Evolutionary conservation across 2,797 vertebrate species (phyloP).

Genomic region (Smutsia gigantea): DNA sequence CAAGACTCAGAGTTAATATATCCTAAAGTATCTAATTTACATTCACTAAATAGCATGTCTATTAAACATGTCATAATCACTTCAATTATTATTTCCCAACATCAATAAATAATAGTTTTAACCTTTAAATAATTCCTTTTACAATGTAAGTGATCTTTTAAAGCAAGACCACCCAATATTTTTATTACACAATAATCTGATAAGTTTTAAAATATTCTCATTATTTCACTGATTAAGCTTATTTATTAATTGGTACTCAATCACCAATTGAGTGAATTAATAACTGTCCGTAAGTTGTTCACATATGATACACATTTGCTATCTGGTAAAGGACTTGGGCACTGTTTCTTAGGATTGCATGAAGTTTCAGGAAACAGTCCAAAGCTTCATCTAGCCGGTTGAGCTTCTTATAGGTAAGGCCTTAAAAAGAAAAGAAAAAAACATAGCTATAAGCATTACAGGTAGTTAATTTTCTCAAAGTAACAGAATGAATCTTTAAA

Average conservation of each 20-base stretch:
- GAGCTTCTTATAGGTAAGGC: slow-evolving; percentile 94
- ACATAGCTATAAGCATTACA: background rate
- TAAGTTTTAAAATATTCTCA: slow-evolving; percentile 1
- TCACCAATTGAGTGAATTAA: slow-evolving; percentile 23
- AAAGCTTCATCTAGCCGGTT: slow-evolving; percentile 94
- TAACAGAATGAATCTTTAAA: slow-evolving; percentile 23
- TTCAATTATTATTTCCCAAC: background rate
- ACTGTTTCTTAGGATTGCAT: slow-evolving; percentile 95
- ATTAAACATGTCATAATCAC: background rate
- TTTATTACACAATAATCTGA: background rate
- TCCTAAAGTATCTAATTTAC: background rate
- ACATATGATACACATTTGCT: slow-evolving; percentile 93
- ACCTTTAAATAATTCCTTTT: slow-evolving; percentile 37
- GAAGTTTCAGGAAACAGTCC: slow-evolving; percentile 97
- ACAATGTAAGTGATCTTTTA: slow-evolving; percentile 12
- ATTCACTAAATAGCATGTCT: background rate
- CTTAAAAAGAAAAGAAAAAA: slow-evolving; percentile 83
- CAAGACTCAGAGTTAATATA: background rate
- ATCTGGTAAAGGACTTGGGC: slow-evolving; percentile 96
- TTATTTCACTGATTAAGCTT: slow-evolving; percentile 20
- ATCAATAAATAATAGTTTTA: slow-evolving; percentile 36
- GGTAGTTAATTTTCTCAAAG: background rate
- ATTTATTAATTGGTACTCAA: background rate
- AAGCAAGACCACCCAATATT: slow-evolving; percentile 20
- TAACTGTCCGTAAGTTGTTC: background rate